Evolutionary conservation across 2,888 invertebrate genomes (phyloP).

Genomic region (Euplexia lucipara): DNA sequence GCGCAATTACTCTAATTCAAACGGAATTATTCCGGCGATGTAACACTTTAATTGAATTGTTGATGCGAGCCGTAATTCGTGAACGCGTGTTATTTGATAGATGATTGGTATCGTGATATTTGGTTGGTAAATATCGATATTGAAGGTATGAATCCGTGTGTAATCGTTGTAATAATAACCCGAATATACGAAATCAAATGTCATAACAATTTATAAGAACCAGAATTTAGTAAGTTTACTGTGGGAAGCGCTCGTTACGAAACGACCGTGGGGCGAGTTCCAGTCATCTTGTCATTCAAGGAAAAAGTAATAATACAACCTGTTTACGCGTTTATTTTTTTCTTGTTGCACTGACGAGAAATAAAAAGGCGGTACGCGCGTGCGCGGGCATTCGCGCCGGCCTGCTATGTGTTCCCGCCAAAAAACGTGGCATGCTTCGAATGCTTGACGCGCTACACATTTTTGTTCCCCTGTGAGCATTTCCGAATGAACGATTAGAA

Average conservation of each 20-base stretch:
- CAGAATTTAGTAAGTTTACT: conserved; percentile 53
- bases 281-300: conserved; percentile 71
- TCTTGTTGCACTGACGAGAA: conserved; percentile 68
- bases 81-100: conserved; percentile 69
- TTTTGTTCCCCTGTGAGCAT: conserved; percentile 72
- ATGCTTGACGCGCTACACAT: conserved; percentile 83
- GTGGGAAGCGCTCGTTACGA: conserved; percentile 64
- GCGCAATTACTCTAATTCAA: conserved; percentile 89
- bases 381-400: conserved; percentile 85
- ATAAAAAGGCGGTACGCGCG: conserved; percentile 78
- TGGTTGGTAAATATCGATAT: conserved; percentile 71
- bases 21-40: conserved; percentile 83
- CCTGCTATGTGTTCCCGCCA: conserved; percentile 76
- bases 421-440: conserved; percentile 82
- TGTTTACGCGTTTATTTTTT: conserved; percentile 77
- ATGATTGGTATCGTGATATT: conserved; percentile 75
- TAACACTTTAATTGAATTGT: conserved; percentile 88
- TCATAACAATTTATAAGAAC: conserved; percentile 65
- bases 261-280: conserved; percentile 65
- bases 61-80: conserved; percentile 74
- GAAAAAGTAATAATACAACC: conserved; percentile 81
- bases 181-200: conserved; percentile 62
- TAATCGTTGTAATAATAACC: conserved; percentile 62
- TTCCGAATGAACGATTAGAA: conserved; percentile 75
- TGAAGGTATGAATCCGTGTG: conserved; percentile 59